phyloP scores from a whole-genome alignment of 2,113 vertebrate species.

The Hypanus sabinus region DNA sequence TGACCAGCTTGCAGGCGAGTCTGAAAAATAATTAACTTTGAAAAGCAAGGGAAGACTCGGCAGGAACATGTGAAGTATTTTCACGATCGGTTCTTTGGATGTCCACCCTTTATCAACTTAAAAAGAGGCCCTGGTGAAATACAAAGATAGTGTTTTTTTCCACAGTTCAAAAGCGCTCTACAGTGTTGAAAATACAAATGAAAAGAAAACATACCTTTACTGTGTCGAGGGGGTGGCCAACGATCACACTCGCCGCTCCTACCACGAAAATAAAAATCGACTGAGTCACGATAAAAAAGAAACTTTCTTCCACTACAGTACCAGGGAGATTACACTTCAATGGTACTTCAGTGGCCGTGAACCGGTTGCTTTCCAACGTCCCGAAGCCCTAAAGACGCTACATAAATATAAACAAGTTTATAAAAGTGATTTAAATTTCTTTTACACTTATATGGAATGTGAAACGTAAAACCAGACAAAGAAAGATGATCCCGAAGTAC shows the following conservation, averaged over 20 bases:
- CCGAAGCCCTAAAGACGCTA: not conserved
- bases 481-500: not conserved
- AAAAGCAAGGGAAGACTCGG: not conserved
- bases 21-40: slow-evolving; percentile 51
- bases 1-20: slow-evolving; percentile 82
- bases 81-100: no score
- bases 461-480: not conserved
- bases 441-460: not conserved
- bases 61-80: no score
- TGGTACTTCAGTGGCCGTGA: not conserved
- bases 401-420: not conserved
- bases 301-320: not conserved
- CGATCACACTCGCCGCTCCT: slow-evolving; percentile 62
- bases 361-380: not conserved
- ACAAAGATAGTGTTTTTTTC: not conserved
- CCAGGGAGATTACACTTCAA: not conserved
- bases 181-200: not conserved
- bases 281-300: not conserved
- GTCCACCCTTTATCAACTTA: not conserved
- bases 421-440: not conserved
- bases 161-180: not conserved
- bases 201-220: slow-evolving; percentile 59
- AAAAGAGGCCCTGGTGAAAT: not conserved
- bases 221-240: slow-evolving; percentile 66
- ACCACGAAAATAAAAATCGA: slow-evolving; percentile 42